Evolutionary conservation across 2,888 invertebrate genomes (phyloP), one percentile per base, ranked within the genome.

Genomic region (Torymus texanus): DNA sequence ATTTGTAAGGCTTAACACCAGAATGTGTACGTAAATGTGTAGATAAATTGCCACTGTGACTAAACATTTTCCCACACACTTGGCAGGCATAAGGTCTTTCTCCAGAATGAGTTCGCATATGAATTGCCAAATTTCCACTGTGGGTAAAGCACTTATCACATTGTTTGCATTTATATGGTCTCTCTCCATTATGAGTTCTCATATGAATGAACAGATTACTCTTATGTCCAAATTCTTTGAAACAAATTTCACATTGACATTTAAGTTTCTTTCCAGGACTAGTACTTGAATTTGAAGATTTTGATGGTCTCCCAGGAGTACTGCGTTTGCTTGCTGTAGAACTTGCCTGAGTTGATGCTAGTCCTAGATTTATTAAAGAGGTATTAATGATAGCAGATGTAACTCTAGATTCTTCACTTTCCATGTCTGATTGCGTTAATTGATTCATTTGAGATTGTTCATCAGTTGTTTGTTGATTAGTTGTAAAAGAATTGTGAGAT

Each of bases 91-190:
- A 90, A 1, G 90, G 90, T n/a, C 90, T 84, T 83, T 90, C 90
- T 14, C 90, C 90, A 13, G 89, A 88, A 81, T 90, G 90, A 14
- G 89, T 90, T 83, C 90, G 86, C 90, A 90, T 90, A 66, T 90
- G 90, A 72, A 90, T 90, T 13, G 90, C 89, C 79, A 90, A 82
- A 79, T 90, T 90, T 2, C 90, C 90, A 83, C 90, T 90, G 78
- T 90, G 90, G 0, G 90, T 90, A 78, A 90, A 90, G 84, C 89
- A 89, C 79, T 90, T 90, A 61, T 89, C 89, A 83, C 90, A 90
- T 82, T 90, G 88, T 29, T 82, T 87, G 76, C 90, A 90, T 80
- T 90, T 90, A 78, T 90, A 90, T 11, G 90, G 90, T 62, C 90
- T 85, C 81, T 90, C 90, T 10, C 90, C 90, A 67, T 89, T 90